Evolutionary conservation across 2,888 invertebrate genomes (phyloP), one percentile per base, ranked within the genome.

Genomic region (Folsomia manolachei): DNA sequence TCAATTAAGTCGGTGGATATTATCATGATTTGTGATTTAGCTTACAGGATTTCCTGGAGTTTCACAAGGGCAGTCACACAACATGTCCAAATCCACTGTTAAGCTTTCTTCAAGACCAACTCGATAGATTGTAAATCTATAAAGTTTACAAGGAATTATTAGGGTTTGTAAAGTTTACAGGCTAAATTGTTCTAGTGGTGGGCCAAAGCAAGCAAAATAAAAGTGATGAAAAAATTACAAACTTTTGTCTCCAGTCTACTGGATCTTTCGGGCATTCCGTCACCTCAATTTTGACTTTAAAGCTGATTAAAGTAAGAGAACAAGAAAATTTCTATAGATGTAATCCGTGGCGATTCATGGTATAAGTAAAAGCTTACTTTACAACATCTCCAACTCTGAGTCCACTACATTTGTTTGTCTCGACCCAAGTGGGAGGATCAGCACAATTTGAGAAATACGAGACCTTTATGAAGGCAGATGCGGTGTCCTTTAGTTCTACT

Each of bases 331-430:
- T 14, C n/a, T 56, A 4, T 14, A 56, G 21, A 56, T 56, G 56
- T 56, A 56, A 56, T 56, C 7, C 18, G 4, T 7, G 21, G 18
- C 7, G 11, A 56, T 56, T n/a, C n/a, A n/a, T n/a, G n/a, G n/a
- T n/a, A n/a, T n/a, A n/a, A n/a, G 18, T 56, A 56, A 56, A 56
- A n/a, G n/a, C 74, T 75, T 61, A 75, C 71, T 69, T 51, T 1
- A 75, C 64, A n/a, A 62, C 61, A 23, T 60, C 63, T 9, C 72
- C 72, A 2, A 71, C 70, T 63, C 71, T 14, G 1, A 75, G 61
- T 18, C 63, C 71, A 23, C 65, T 92, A 83, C 97, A 98, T 83
- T 92, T 93, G 82, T 91, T 92, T 0, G 94, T 95, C 82, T 91
- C 80, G 19, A 73, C 71, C 70, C 71, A 76, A 56, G 71, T 73